Base-by-base conservation (phyloP, 2,797 vertebrate species). In the Sus cebifrons region DNA sequence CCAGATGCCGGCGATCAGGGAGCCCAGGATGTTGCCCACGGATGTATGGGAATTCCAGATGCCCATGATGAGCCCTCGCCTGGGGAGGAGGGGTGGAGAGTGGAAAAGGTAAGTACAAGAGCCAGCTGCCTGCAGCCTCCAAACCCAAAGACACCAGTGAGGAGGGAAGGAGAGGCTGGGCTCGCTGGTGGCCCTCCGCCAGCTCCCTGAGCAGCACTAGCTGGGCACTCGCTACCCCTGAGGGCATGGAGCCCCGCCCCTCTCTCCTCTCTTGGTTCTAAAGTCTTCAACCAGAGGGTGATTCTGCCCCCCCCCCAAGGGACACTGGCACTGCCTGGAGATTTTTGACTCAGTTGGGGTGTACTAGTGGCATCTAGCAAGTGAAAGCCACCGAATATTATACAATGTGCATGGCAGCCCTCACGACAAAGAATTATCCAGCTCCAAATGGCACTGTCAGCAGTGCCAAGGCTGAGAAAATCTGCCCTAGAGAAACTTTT, bases 1-100 rank as follows among this genome's bases (percentile, higher is more conserved):
- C 87, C 99, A 99, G 49, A 86, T 91, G 0, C 99, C 99, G 0
- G 99, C 99, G 0, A 99, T 99, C 95, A 99, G 99, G 0, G 99
- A 99, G 54, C 99, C 99, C 87, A 99, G 62, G 96, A 99, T 99
- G 98, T 99, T 99, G 81, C 99, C 99, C 6, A 99, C 99, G 0
- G 99, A 99, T 0, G 99, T 99, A 98, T 99, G 99, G 0, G 99
- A 99, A 98, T 99, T 99, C 99, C 99, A 99, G 96, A 99, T 98
- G 12, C 99, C 99, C 99, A 99, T 99, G 98, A 99, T 99, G 93
- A 99, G 98, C 0, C 99, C 99, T 64, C 99, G 99, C 95, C 99
- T 99, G 98, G 8, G 0, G 58, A 58, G 64, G 49, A 18, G 2
- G 52, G 18, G 14, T 4, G 29, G 29, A 73, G 71, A 56, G 56